Evolutionary conservation across 2,113 vertebrate species (phyloP).

Genomic region (Urocitellus parryii): DNA sequence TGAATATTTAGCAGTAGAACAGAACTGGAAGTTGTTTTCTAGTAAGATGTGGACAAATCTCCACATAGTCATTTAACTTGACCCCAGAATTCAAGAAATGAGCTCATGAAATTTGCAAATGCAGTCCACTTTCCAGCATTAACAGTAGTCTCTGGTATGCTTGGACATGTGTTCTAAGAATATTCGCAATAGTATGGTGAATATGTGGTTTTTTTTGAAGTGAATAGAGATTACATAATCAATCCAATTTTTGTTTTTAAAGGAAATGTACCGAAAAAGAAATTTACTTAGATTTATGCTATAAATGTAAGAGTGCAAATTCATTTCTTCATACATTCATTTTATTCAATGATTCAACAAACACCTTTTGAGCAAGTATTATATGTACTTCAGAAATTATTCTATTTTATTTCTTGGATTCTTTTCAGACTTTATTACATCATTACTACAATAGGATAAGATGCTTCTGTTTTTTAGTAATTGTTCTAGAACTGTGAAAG

Average conservation of each 20-base stretch:
- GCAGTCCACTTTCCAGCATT: neutral
- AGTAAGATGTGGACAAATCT: neutral
- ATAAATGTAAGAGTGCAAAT: neutral
- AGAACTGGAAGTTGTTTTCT: neutral
- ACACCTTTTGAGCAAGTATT: neutral
- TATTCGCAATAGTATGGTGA: neutral
- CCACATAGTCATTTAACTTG: neutral
- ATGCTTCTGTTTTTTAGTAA: neutral
- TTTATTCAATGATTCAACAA: neutral
- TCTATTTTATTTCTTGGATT: constrained; percentile 13
- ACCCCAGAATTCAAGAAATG: neutral
- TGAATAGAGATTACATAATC: neutral
- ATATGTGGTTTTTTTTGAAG: neutral
- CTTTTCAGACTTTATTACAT: neutral
- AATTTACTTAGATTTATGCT: neutral
- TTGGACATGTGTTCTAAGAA: neutral
- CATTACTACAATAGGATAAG: neutral
- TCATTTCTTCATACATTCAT: neutral
- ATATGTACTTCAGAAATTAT: neutral
- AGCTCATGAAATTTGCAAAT: neutral
- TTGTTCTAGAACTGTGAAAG: neutral
- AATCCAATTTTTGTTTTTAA: constrained; percentile 3
- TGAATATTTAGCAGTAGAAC: neutral
- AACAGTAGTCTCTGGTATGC: neutral
- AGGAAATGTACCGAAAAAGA: neutral